phyloP scores from a whole-genome alignment of 2,888 invertebrate species.

The Leptopilina myrica region DNA sequence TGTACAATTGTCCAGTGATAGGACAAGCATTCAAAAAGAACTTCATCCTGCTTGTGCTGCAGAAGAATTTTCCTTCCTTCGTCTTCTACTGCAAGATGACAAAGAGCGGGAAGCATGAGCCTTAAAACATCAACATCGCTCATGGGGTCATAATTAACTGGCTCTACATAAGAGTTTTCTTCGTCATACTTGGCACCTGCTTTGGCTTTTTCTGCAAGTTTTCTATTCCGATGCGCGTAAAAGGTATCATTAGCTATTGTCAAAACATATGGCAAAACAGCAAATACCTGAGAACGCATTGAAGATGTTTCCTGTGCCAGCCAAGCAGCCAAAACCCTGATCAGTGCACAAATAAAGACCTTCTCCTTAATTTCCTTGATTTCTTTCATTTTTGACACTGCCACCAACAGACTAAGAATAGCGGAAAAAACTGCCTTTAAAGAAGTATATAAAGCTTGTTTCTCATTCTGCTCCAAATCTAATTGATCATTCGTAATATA shows the following conservation, averaged over 20 bases:
- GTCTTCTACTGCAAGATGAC: constrained; percentile 95
- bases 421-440: constrained; percentile 93
- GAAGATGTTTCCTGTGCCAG: constrained; percentile 93
- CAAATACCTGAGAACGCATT: constrained; percentile 89
- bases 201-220: constrained; percentile 83
- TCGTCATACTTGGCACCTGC: constrained; percentile 77
- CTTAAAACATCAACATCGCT: constrained; percentile 86
- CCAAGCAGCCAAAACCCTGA: constrained; percentile 92
- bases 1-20: constrained; percentile 93
- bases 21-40: constrained; percentile 87
- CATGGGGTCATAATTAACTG: constrained; percentile 76
- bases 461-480: constrained; percentile 93
- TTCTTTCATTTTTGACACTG: constrained; percentile 86
- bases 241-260: constrained; percentile 89
- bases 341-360: constrained; percentile 89
- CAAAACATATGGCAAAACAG: constrained; percentile 89
- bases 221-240: constrained; percentile 83
- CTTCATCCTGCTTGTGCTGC: constrained; percentile 87
- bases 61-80: constrained; percentile 88
- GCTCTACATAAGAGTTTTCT: constrained; percentile 66
- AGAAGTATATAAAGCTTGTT: constrained; percentile 92
- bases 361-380: constrained; percentile 84
- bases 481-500: constrained; percentile 89
- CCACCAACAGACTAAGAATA: constrained; percentile 85
- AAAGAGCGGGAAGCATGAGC: constrained; percentile 91